Base-by-base conservation (phyloP, 2,888 invertebrate genomes). In the Osmoderma eremita region DNA sequence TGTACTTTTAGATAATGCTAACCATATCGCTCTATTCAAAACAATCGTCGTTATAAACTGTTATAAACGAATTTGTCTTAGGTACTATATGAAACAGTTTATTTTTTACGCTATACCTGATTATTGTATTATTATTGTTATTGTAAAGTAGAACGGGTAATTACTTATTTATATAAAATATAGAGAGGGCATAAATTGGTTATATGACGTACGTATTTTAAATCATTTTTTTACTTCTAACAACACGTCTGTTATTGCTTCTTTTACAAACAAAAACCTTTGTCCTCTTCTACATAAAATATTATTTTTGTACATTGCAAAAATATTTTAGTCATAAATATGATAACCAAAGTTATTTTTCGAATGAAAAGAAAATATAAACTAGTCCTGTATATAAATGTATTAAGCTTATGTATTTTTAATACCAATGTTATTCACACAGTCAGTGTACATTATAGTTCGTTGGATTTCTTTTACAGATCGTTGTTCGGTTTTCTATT, bases 341-440 rank as follows among this genome's bases (percentile, higher is more conserved):
- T 10, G 53, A 53, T 63, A 41, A 63, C 63, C 63, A 63, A 63
- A 63, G 63, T 63, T 53, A 63, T 51, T 63, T 63, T 51, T 63
- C 42, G 42, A 63, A 30, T 6, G 6, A 30, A 45, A 30, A 61
- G 22, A 13, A 61, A 61, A 17, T 10, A 61, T 10, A 48, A 63
- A 50, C 63, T 63, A 63, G 63, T 63, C 63, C 42, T 63, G 63
- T 63, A 51, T 24, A 63, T 61, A 61, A 30, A 61, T 61, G 30
- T 61, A 45, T 61, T 61, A 24, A 48, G 38, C 17, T 5, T 53
- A 53, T 13, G 38, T 53, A 53, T 53, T 53, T 53, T 53, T 10
- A 53, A 36, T 53, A 53, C 53, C 38, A 38, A 18, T 38, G 53
- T 53, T 53, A 38, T 22, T 30, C 24, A 38, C 17, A 38, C 38